Percentiles rank a stretch among this genome's conserved stretches.
These are phyloP conservation scores for Fulica atra DNA, from an alignment of 2,113 vertebrate genomes.

Conservation along the genomic window DNA sequence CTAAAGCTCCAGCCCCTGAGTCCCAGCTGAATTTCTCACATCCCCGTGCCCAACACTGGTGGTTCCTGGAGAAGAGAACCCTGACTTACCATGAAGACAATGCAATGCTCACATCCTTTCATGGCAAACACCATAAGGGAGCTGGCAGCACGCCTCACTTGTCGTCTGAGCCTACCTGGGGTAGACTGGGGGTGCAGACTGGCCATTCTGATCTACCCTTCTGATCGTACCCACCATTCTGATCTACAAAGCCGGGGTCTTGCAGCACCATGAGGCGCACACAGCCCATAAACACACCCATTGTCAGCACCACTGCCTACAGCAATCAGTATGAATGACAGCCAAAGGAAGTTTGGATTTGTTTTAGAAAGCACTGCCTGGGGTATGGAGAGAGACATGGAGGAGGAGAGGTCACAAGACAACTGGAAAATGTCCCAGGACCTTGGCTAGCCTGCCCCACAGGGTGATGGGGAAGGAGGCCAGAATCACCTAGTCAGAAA, in stretches of 20 bases:
- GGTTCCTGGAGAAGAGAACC: not conserved
- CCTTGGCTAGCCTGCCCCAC: not conserved
- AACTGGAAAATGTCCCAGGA: not conserved
- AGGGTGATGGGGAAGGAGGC: not conserved
- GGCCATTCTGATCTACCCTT: not conserved
- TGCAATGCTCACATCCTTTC: too few relatives aligned
- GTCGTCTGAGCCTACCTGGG: not conserved
- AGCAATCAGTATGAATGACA: not conserved
- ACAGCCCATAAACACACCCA: not conserved
- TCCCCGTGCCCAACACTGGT: not conserved
- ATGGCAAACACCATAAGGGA: not conserved
- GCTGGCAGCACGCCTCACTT: rapidly evolving
- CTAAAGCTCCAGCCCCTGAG: not conserved
- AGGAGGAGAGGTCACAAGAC: not conserved
- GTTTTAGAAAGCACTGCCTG: not conserved
- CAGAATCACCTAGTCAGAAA: not conserved
- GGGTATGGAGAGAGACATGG: not conserved
- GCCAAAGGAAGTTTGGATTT: not conserved
- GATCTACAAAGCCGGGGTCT: not conserved
- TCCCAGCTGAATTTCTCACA: not conserved
- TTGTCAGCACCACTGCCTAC: not conserved
- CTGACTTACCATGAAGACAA: not conserved
- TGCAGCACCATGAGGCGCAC: not conserved
- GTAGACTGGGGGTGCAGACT: not conserved
- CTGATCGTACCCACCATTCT: not conserved